Evolutionary conservation across 2,113 vertebrate genomes (phyloP).

Genomic region (Clarias gariepinus): DNA sequence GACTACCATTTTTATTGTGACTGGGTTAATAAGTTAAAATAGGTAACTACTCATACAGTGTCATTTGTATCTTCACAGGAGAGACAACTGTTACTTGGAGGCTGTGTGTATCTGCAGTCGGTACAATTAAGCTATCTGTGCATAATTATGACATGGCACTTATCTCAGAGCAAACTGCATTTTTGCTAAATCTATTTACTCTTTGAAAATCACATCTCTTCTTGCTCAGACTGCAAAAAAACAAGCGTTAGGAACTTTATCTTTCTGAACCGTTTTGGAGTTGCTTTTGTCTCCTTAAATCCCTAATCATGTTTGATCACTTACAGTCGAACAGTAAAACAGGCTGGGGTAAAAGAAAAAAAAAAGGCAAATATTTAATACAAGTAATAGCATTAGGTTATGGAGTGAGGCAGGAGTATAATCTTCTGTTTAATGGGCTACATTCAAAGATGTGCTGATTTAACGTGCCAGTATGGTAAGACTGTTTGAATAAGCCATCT

Average conservation of each 20-base stretch:
- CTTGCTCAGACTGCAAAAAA: not conserved
- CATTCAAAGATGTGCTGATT: slow-evolving; percentile 67
- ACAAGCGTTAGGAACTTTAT: not conserved
- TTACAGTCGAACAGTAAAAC: slow-evolving; percentile 60
- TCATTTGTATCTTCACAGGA: not conserved
- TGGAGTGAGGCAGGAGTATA: slow-evolving; percentile 58
- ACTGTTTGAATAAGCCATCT: slow-evolving; percentile 77
- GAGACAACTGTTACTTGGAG: not conserved
- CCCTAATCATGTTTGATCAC: slow-evolving; percentile 69
- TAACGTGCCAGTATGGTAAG: slow-evolving; percentile 69
- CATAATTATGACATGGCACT: slow-evolving; percentile 7
- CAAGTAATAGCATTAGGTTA: slow-evolving; percentile 50
- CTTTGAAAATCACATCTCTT: not conserved
- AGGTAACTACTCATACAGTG: not conserved
- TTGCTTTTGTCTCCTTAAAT: slow-evolving; percentile 63
- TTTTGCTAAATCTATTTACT: slow-evolving; percentile 26
- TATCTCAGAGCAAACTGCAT: slow-evolving; percentile 31
- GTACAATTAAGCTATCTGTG: slow-evolving; percentile 17
- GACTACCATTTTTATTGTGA: not conserved
- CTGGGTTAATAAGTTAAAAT: not conserved
- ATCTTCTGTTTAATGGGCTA: slow-evolving; percentile 64
- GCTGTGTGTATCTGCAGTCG: slow-evolving; percentile 21
- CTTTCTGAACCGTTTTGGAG: not conserved
- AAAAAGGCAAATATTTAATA: slow-evolving; percentile 52
- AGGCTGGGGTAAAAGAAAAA: slow-evolving; percentile 33